These are phyloP conservation scores for Pollenia angustigena DNA, from an alignment of 2,888 invertebrate genomes.

Conservation along the genomic window DNA sequence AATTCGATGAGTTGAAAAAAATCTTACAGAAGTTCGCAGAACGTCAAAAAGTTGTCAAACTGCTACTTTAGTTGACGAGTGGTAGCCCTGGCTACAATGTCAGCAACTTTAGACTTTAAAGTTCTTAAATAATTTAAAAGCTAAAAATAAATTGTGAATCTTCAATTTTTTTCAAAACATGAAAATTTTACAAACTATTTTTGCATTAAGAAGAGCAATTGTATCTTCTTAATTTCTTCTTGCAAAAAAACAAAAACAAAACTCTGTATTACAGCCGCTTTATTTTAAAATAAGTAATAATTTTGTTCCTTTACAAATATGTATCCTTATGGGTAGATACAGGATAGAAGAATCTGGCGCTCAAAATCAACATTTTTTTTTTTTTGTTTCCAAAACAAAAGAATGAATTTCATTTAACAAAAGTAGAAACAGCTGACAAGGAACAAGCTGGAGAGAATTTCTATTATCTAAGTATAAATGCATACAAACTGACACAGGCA, in stretches of 20 bases:
- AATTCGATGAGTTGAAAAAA: too few species aligned
- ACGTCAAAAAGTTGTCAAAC: too few species aligned
- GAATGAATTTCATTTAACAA: conserved; percentile 23
- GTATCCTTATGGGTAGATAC: not conserved
- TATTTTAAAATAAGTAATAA: conserved; percentile 32
- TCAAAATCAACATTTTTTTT: conserved; percentile 49
- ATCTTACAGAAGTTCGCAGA: too few species aligned
- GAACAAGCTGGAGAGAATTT: conserved; percentile 58
- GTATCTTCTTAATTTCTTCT: not conserved
- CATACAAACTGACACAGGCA: not conserved
- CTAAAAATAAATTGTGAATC: too few species aligned
- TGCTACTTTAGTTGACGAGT: too few species aligned
- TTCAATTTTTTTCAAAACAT: too few species aligned
- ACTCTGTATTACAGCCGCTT: conserved; percentile 34
- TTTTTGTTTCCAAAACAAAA: conserved; percentile 45
- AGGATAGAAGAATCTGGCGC: conserved; percentile 57
- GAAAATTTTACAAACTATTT: not conserved
- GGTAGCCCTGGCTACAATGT: too few species aligned
- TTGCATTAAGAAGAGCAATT: too few species aligned
- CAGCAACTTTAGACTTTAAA: too few species aligned
- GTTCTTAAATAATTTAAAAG: too few species aligned
- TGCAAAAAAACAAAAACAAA: too few species aligned
- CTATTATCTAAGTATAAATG: conserved; percentile 39
- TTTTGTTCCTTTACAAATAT: conserved; percentile 16
- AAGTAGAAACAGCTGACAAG: conserved; percentile 68